Evolutionary conservation across 2,888 invertebrate genomes (phyloP), one percentile per base, ranked within the genome.

Genomic region (Parnassius glacialis): DNA sequence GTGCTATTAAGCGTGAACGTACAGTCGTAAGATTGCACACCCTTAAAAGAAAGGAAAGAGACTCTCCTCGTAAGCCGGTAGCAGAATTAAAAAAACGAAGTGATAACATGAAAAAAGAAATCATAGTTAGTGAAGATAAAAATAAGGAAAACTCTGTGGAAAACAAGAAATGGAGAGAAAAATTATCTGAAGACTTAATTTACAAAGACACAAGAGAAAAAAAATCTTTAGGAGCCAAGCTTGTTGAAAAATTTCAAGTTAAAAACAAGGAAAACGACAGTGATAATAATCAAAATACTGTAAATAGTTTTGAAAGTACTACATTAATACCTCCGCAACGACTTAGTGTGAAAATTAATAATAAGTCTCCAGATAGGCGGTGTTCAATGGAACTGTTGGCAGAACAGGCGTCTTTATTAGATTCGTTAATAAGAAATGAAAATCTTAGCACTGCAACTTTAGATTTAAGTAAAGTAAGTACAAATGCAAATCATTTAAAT

Each of bases 1-100:
- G 93, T 64, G 93, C 94, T 0, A 95, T 96, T 68, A 93, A 94
- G 74, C 92, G 96, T 11, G 95, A 95, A 65, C 92, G 96, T 45
- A 93, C 95, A 1, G 95, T 96, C 20, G 95, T 96, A 10, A 92
- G 96, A 59, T 86, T 96, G 50, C 94, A 95, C 67, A 96, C 96
- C 0, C 90, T 95, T 41, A 91, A 89, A 71, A 83, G 87, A 64
- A 87, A 85, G 73, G 87, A 87, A 64, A 87, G 88, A 74, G 85
- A 92, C 69, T 93, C 93, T 13, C 87, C 88, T 45, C 85, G 87
- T 10, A 87, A 86, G 59, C 80, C 84, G 48, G 63, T 70, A 62
- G 75, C 80, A 48, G 75, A 68, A 12, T 57, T 64, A 53, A 65
- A 68, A 64, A 61, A 55, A 43, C 57, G 64, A 25, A 54, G 58